A percentile compares a stretch with the other conserved stretches of the same genome.
These are phyloP conservation scores for Potamilus streckersoni DNA, from an alignment of 1,140 invertebrate species.

Conservation along the genomic window DNA sequence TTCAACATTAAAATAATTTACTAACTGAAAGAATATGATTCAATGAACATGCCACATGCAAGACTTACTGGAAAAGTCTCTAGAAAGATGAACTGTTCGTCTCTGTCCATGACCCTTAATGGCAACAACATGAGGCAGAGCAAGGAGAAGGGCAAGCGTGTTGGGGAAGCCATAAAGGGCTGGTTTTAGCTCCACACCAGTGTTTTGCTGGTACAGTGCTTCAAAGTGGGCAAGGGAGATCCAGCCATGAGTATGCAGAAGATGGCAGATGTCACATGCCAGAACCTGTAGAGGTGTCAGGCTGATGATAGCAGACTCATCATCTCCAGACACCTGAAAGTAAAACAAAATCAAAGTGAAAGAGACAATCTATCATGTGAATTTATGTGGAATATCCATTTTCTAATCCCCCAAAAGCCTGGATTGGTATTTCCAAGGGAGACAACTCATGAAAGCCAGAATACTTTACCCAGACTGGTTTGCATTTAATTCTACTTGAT, in stretches of 20 bases:
- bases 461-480: too few species aligned
- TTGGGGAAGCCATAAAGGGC: slow-evolving; percentile 73
- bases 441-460: too few species aligned
- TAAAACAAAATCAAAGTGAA: not conserved
- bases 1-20: too few species aligned
- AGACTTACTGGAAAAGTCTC: slow-evolving; percentile 47
- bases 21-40: too few species aligned
- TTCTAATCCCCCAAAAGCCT: too few species aligned
- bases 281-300: slow-evolving; percentile 73
- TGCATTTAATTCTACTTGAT: too few species aligned
- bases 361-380: too few species aligned
- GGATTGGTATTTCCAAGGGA: too few species aligned
- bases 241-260: slow-evolving; percentile 72
- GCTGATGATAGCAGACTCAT: slow-evolving; percentile 66
- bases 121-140: slow-evolving; percentile 72
- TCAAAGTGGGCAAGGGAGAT: slow-evolving; percentile 72
- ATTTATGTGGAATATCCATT: too few species aligned
- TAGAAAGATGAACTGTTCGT: slow-evolving; percentile 49
- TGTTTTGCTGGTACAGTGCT: slow-evolving; percentile 70
- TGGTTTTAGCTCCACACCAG: slow-evolving; percentile 71
- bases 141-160: slow-evolving; percentile 70
- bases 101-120: slow-evolving; percentile 61
- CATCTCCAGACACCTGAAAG: slow-evolving; percentile 47
- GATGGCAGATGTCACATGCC: slow-evolving; percentile 72
- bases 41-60: not conserved